Conservation (phyloP, 2,888 invertebrate species). For the Achlya flavicornis region DNA sequence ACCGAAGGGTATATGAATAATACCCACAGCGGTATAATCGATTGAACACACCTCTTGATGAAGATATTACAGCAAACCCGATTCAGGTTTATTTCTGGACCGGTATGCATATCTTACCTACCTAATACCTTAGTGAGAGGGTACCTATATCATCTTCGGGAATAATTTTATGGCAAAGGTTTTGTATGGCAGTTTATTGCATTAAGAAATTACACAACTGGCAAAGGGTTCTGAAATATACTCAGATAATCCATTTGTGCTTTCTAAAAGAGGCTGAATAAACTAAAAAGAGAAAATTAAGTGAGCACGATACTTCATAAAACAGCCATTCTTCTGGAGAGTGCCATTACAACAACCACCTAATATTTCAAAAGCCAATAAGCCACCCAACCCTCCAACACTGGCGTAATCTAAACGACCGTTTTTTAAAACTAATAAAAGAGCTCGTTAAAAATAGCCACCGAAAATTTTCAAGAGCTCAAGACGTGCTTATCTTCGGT, state of each 20-base stretch:
- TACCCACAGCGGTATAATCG: constrained; percentile 63
- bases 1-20: constrained; percentile 26
- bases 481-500: constrained; percentile 60
- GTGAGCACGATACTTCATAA: constrained; percentile 50
- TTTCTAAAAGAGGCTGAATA: too few species aligned
- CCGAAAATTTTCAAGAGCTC: constrained; percentile 75
- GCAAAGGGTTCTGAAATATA: neutral
- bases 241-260: neutral
- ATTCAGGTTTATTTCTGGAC: constrained; percentile 72
- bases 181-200: neutral
- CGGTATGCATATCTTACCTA: constrained; percentile 40
- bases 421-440: constrained; percentile 82
- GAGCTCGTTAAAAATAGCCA: constrained; percentile 80
- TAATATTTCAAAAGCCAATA: constrained; percentile 77
- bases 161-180: neutral
- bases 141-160: constrained; percentile 21
- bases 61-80: constrained; percentile 74
- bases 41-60: constrained; percentile 80
- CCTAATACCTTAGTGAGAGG: constrained; percentile 30
- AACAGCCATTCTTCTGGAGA: constrained; percentile 54
- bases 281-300: constrained; percentile 19
- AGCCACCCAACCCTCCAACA: constrained; percentile 68
- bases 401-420: constrained; percentile 80
- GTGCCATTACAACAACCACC: constrained; percentile 68
- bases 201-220: neutral